These are phyloP conservation scores for Aspidiotus destructor DNA, from an alignment of 2,888 invertebrate genomes.

Conservation along the genomic window DNA sequence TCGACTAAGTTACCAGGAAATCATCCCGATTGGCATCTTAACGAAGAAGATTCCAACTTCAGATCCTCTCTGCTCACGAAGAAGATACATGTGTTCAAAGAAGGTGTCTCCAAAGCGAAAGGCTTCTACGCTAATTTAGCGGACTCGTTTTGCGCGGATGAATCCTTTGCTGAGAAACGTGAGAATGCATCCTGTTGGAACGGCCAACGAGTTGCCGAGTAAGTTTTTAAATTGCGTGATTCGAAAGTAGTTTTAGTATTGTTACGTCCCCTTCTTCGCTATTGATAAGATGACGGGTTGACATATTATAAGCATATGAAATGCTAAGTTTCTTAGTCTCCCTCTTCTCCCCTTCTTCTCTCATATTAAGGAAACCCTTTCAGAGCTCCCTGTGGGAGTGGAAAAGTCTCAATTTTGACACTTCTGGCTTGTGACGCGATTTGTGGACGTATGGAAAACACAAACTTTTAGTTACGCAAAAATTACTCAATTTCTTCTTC, in stretches of 20 bases:
- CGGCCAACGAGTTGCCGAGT: constrained; percentile 66
- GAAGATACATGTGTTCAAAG: constrained; percentile 17
- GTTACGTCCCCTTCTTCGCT: too few species aligned
- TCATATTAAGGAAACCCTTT: too few species aligned
- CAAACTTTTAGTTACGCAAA: too few species aligned
- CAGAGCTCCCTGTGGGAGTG: too few species aligned
- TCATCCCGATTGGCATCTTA: constrained; percentile 7
- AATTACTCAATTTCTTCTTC: too few species aligned
- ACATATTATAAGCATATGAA: too few species aligned
- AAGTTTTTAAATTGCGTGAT: constrained; percentile 43
- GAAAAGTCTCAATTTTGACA: too few species aligned
- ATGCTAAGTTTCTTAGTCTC: too few species aligned
- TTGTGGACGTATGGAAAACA: too few species aligned
- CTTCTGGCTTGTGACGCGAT: too few species aligned
- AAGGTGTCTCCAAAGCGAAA: constrained; percentile 42
- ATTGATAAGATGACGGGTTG: too few species aligned
- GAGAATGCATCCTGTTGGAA: constrained; percentile 71
- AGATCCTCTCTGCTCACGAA: constrained; percentile 18
- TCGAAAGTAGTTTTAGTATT: background rate
- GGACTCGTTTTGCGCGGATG: constrained; percentile 66
- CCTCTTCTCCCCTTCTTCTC: too few species aligned
- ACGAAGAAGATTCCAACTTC: constrained; percentile 26
- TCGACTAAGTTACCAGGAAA: constrained; percentile 16
- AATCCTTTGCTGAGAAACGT: constrained; percentile 54
- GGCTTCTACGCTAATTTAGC: constrained; percentile 76